phyloP scores from a whole-genome alignment of 2,888 invertebrate genomes.

The Scrobipalpa atriplicella region DNA sequence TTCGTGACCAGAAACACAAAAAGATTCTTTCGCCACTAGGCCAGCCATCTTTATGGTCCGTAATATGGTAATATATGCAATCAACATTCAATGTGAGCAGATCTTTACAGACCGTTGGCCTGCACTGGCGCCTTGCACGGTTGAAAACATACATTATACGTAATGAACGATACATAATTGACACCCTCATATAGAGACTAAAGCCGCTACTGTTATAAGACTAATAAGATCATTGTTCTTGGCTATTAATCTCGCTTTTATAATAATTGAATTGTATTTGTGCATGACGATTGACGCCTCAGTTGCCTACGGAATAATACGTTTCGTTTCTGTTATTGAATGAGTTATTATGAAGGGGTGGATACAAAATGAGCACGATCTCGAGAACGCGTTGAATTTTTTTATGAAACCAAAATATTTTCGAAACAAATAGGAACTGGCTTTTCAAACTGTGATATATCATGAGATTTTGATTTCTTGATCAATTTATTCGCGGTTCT shows the following conservation, averaged over 20 bases:
- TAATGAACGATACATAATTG: constrained; percentile 37
- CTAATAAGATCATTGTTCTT: constrained; percentile 10
- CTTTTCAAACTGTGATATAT: too few species aligned
- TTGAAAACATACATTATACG: constrained; percentile 38
- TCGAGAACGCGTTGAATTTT: too few species aligned
- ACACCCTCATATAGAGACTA: constrained; percentile 34
- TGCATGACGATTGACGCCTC: not conserved
- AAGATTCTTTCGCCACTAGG: constrained; percentile 2
- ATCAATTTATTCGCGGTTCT: too few species aligned
- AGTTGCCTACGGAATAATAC: not conserved
- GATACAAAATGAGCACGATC: too few species aligned
- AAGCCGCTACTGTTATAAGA: constrained; percentile 17
- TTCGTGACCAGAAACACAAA: constrained; percentile 2
- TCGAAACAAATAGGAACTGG: too few species aligned
- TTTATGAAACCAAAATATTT: too few species aligned
- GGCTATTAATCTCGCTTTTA: constrained; percentile 8
- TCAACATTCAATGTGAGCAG: constrained; percentile 1
- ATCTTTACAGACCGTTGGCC: constrained; percentile 15
- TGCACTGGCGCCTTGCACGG: not conserved
- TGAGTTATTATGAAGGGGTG: not conserved
- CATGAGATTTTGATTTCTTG: too few species aligned
- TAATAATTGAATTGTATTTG: not conserved
- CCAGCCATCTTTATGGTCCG: constrained; percentile 4
- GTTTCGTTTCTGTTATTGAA: constrained; percentile 6
- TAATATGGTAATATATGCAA: constrained; percentile 13